Conservation (phyloP, 2,113 vertebrate genomes). For the Sylvilagus bachmani region DNA sequence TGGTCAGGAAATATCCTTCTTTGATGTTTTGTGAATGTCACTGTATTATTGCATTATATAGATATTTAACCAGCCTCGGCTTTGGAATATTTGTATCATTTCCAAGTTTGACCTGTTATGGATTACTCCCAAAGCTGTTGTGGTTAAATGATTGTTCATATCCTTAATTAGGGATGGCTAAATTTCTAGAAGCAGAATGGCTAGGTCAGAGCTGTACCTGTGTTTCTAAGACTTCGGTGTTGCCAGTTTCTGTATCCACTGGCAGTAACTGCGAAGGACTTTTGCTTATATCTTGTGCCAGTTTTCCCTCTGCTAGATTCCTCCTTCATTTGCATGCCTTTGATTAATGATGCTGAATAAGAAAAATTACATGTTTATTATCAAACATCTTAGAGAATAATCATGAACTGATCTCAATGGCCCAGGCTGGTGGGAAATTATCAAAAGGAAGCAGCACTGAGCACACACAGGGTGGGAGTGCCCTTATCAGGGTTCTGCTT, state of each 20-base stretch:
- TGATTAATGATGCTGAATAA: slow-evolving; percentile 54
- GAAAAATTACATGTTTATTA: slow-evolving; percentile 60
- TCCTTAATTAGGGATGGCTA: background rate
- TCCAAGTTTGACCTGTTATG: background rate
- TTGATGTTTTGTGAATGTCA: background rate
- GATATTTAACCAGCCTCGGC: background rate
- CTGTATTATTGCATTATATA: background rate
- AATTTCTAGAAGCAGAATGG: background rate
- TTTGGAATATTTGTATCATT: background rate
- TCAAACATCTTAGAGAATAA: slow-evolving; percentile 56
- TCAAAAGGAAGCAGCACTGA: background rate
- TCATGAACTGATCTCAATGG: background rate
- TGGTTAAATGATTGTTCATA: slow-evolving; percentile 28
- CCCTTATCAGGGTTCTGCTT: background rate
- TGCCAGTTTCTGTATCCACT: background rate
- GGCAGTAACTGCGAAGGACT: background rate
- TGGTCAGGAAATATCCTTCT: slow-evolving; percentile 15
- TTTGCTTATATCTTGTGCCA: background rate
- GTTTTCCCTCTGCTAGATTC: slow-evolving; percentile 40
- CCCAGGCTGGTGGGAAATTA: background rate
- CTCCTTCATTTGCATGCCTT: slow-evolving; percentile 57
- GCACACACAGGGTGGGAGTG: background rate
- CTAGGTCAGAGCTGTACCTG: background rate
- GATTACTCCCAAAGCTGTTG: background rate
- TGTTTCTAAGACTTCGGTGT: slow-evolving; percentile 10